Base-by-base conservation (phyloP, 2,797 vertebrate species). In the Microctenopoma stevenorrisi region DNA sequence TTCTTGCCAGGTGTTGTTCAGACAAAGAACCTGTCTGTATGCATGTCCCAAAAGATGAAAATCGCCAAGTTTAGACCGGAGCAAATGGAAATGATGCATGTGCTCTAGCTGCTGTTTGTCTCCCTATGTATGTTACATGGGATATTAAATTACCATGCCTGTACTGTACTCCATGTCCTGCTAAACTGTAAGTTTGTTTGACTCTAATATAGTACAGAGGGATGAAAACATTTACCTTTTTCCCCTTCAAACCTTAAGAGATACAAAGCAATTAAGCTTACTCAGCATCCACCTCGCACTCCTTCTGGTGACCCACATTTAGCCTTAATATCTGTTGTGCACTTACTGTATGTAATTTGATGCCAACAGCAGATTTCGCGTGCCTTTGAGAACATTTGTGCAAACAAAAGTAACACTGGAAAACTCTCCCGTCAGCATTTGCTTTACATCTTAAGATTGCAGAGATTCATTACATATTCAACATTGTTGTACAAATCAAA, bases 261-360 rank as follows among this genome's bases (percentile, higher is more conserved):
- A 73, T 76, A 51, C 55, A 51, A 81, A 56, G 81, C 79, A 68
- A 86, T 90, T 85, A 85, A 79, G 83, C 86, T 87, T 71, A 53
- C 75, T 88, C 84, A 89, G 80, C 86, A 82, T 11, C 48, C 71
- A 61, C 62, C 60, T 55, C 56, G 40, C 22, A 64, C 59, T 64
- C 64, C 78, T 73, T 52, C 63, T 64, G 57, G 69, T 85, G 85
- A 87, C 88, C 88, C 77, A 87, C 78, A 90, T 86, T 84, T 83
- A 87, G 77, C 64, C 74, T 68, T 52, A 64, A 75, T 74, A 81
- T 79, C 78, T 57, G 55, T 64, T 62, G 68, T 69, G 72, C 85
- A 85, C 58, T 67, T 25, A 47, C 3, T 25, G 53, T 62, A 42
- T 65, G 33, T 76, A 84, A 81, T 81, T 22, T 83, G 55, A 83